A percentile compares a stretch with the other conserved stretches of the same genome.
Evolutionary conservation across 2,888 invertebrate species (phyloP).

Genomic region (Campoplex nolae): DNA sequence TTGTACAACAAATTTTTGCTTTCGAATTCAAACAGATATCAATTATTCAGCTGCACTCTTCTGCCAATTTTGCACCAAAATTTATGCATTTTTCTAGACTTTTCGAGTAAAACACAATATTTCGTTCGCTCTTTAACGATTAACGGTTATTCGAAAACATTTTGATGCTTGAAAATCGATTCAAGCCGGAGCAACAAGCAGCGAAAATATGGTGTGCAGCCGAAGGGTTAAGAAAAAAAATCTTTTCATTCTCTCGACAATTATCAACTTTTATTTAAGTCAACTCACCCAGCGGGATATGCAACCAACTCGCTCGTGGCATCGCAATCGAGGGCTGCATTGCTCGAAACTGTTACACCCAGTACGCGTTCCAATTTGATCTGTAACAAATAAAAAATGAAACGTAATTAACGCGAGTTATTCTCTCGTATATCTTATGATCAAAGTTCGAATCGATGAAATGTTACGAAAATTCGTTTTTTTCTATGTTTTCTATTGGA

Average conservation of each 20-base stretch:
- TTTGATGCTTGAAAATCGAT: no score
- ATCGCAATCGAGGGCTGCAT: slow-evolving; percentile 96
- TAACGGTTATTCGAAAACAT: no score
- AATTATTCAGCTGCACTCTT: no score
- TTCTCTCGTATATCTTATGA: not conserved
- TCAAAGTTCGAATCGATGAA: not conserved
- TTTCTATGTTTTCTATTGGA: no score
- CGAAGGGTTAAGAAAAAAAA: not conserved
- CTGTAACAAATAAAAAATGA: slow-evolving; percentile 86
- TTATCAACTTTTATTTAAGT: slow-evolving; percentile 31
- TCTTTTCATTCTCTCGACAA: not conserved
- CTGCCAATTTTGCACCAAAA: no score
- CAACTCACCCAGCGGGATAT: slow-evolving; percentile 98
- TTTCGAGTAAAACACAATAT: no score
- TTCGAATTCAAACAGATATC: not conserved
- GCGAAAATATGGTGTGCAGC: no score
- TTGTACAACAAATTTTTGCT: not conserved
- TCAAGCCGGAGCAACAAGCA: no score
- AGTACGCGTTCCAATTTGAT: slow-evolving; percentile 97
- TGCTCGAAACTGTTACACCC: slow-evolving; percentile 97
- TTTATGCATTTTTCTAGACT: no score
- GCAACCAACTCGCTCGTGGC: slow-evolving; percentile 94
- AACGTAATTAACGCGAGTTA: not conserved
- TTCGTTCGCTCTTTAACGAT: no score
- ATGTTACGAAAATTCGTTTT: no score